Conservation (phyloP, 2,888 invertebrate genomes). For the Coremacera marginata region DNA sequence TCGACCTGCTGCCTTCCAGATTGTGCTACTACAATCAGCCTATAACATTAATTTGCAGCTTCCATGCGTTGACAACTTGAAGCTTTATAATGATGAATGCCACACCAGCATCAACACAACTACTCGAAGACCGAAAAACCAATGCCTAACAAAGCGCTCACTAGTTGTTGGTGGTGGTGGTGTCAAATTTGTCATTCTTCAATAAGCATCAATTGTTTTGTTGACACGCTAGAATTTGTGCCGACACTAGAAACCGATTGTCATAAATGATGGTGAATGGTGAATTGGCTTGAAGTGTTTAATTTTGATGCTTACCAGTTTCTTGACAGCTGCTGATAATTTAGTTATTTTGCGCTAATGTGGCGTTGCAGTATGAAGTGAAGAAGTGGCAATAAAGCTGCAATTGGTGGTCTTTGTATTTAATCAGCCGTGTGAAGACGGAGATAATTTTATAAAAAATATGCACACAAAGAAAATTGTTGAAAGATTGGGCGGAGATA, state of each 20-base stretch:
- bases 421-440: too few species aligned
- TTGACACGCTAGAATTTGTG: not conserved
- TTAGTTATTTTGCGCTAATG: not conserved
- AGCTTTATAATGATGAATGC: constrained; percentile 18
- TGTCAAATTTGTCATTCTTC: constrained; percentile 21
- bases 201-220: constrained; percentile 29
- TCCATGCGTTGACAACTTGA: constrained; percentile 18
- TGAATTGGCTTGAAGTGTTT: not conserved
- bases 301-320: not conserved
- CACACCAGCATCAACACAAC: not conserved
- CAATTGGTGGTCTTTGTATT: too few species aligned
- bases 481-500: too few species aligned
- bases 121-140: too few species aligned
- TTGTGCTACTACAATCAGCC: not conserved
- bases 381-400: too few species aligned
- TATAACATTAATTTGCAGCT: constrained; percentile 10
- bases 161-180: not conserved
- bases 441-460: too few species aligned
- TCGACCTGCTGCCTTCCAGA: too few species aligned
- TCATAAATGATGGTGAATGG: not conserved
- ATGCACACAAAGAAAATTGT: too few species aligned
- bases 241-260: not conserved
- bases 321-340: not conserved
- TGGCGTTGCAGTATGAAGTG: too few species aligned
- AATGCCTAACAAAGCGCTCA: not conserved